Evolutionary conservation across 1,140 invertebrate species (phyloP).

Genomic region (Philotrypesis tridentata): DNA sequence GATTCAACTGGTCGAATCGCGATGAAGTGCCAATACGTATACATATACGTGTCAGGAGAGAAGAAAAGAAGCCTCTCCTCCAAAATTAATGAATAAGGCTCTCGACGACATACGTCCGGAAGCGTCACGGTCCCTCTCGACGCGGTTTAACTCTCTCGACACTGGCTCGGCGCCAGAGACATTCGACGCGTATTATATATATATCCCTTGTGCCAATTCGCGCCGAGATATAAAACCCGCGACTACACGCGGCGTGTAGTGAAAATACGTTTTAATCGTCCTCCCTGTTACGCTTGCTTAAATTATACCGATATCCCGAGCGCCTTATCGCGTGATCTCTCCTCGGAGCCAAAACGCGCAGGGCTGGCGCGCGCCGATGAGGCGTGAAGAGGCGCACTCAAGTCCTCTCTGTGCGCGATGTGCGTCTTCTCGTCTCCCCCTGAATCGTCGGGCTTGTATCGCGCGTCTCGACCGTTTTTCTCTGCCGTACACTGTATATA

Average conservation of each 20-base stretch:
- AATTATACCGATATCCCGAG: background rate
- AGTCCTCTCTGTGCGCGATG: no score
- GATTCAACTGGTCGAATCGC: no score
- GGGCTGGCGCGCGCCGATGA: no score
- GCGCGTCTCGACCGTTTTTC: no score
- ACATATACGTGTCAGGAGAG: no score
- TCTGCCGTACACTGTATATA: no score
- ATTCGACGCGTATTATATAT: conserved; percentile 51
- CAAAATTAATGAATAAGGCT: background rate
- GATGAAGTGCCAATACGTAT: no score
- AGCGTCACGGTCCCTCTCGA: no score
- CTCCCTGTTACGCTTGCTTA: background rate
- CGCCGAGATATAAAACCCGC: no score
- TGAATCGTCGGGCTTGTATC: background rate
- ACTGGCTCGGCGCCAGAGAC: conserved; percentile 59
- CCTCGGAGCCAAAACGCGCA: no score
- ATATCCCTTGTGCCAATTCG: conserved; percentile 3
- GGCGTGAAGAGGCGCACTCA: background rate
- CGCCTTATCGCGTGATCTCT: no score
- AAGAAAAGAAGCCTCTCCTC: background rate
- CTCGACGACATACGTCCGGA: background rate
- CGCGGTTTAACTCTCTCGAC: conserved; percentile 54
- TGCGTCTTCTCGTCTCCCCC: background rate
- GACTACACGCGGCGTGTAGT: background rate
- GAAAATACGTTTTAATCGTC: background rate